A percentile compares a stretch with the other conserved stretches of the same genome.
phyloP scores from a whole-genome alignment of 2,888 invertebrate genomes.

The Ptychoptera contaminata region DNA sequence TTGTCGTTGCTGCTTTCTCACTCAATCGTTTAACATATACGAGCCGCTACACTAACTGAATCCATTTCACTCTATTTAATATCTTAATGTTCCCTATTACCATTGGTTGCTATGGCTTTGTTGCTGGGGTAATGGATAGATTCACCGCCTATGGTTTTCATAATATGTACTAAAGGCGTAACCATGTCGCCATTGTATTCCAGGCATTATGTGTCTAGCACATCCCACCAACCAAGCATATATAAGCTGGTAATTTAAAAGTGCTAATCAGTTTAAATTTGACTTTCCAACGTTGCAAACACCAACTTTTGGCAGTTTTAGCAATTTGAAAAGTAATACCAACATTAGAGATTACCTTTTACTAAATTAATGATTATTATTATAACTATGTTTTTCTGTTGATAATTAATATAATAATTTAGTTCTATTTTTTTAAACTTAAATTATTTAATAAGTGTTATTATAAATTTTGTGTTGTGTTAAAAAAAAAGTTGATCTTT shows the following conservation, averaged over 20 bases:
- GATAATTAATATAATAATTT: not conserved
- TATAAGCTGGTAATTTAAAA: conserved; percentile 4
- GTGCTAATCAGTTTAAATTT: conserved; percentile 5
- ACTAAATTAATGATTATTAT: too few relatives aligned
- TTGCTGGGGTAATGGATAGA: not conserved
- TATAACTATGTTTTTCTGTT: not conserved
- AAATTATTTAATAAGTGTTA: not conserved
- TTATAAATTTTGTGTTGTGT: not conserved
- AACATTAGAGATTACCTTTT: not conserved
- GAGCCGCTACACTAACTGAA: not conserved
- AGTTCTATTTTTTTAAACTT: not conserved
- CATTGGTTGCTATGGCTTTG: not conserved
- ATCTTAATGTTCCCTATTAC: not conserved
- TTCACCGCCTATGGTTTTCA: not conserved
- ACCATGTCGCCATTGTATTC: too few relatives aligned
- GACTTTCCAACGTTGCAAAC: not conserved
- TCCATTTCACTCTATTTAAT: not conserved
- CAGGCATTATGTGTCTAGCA: not conserved
- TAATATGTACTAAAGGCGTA: too few relatives aligned
- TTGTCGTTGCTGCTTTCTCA: too few relatives aligned
- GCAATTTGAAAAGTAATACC: not conserved
- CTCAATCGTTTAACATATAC: too few relatives aligned
- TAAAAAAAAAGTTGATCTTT: not conserved
- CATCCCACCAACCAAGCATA: not conserved
- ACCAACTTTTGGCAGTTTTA: not conserved